These are phyloP conservation scores for Smittia sp. DNA, from an alignment of 2,888 invertebrate genomes.

Conservation along the genomic window DNA sequence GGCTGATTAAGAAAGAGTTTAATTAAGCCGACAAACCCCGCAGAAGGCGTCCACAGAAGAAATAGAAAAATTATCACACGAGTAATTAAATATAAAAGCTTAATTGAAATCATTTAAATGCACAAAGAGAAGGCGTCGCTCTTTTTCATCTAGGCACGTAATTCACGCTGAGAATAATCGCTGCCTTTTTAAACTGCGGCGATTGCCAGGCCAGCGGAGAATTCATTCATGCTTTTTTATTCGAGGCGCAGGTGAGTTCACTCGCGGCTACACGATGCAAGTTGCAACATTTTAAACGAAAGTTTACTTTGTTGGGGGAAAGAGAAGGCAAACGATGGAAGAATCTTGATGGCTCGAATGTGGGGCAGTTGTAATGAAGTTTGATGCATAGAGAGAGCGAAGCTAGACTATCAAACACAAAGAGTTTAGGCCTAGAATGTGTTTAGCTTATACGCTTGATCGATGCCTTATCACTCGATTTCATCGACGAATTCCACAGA, in stretches of 20 bases:
- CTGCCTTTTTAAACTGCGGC: neutral
- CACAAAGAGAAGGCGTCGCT: neutral
- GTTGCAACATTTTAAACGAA: conserved; percentile 17
- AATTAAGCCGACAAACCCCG: neutral
- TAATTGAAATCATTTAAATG: conserved; percentile 11
- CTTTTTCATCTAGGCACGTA: neutral
- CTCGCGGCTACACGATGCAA: too few species aligned
- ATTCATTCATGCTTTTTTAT: neutral
- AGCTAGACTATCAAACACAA: neutral
- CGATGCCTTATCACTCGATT: neutral
- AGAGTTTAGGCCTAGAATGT: too few species aligned
- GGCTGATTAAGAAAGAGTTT: conserved; percentile 6
- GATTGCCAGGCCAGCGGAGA: neutral
- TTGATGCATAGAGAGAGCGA: neutral
- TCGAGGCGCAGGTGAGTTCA: conserved; percentile 11
- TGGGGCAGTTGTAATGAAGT: neutral
- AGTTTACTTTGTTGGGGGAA: neutral
- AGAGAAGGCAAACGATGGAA: neutral
- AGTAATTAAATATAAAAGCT: conserved; percentile 11
- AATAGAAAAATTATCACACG: conserved; percentile 5
- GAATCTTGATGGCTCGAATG: conserved; percentile 26
- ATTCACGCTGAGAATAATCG: neutral
- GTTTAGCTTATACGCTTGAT: too few species aligned
- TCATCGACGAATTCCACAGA: neutral
- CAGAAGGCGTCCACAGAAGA: neutral